Percentiles rank a stretch among this genome's conserved stretches.
phyloP scores from a whole-genome alignment of 92 coral and sea anemone genomes.

The Anthopleura xanthogrammica region DNA sequence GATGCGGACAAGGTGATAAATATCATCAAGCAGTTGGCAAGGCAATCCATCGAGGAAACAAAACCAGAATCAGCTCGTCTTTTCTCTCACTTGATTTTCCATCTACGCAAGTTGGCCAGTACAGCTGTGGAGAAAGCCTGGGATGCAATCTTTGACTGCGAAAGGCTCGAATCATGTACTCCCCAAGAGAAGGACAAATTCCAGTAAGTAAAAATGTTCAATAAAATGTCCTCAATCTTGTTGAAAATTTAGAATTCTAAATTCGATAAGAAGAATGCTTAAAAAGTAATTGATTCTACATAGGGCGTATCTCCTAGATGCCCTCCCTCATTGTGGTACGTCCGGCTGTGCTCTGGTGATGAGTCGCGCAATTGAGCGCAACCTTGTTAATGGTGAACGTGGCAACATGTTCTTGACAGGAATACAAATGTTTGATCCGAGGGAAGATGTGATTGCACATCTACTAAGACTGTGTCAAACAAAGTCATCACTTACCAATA shows the following conservation, averaged over 20 bases:
- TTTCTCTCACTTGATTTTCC: conserved; percentile 70
- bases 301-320: conserved; percentile 84
- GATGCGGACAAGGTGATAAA: conserved; percentile 45
- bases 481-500: conserved; percentile 66
- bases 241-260: conserved; percentile 14
- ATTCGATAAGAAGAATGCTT: too few relatives aligned
- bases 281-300: neutral
- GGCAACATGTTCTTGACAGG: conserved; percentile 90
- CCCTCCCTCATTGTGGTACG: conserved; percentile 91
- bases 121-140: conserved; percentile 56
- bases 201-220: conserved; percentile 70
- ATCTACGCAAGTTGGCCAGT: conserved; percentile 66
- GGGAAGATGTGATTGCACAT: conserved; percentile 72
- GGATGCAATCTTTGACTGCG: conserved; percentile 65
- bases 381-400: conserved; percentile 78
- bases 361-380: conserved; percentile 61
- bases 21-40: conserved; percentile 51
- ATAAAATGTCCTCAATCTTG: neutral
- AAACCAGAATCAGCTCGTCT: conserved; percentile 91
- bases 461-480: conserved; percentile 65
- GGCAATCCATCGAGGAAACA: conserved; percentile 62
- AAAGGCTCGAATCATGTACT: neutral
- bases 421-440: conserved; percentile 74
- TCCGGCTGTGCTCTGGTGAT: conserved; percentile 87
- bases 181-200: conserved; percentile 70